These are phyloP conservation scores for Malthinus seriepunctatus DNA, from an alignment of 2,888 invertebrate genomes.

Conservation along the genomic window DNA sequence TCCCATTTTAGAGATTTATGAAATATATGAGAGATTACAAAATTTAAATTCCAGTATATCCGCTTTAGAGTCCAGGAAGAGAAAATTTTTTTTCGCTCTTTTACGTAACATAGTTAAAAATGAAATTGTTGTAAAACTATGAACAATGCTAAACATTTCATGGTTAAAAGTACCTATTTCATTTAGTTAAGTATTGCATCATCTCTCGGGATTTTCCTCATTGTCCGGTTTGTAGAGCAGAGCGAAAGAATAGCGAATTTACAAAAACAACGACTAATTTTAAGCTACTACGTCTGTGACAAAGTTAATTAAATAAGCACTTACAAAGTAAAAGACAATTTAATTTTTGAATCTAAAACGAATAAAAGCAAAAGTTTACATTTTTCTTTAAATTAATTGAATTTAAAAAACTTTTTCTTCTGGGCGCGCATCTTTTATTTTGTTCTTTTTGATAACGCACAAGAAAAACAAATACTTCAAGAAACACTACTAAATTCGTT, in stretches of 20 bases:
- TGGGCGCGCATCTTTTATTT: neutral
- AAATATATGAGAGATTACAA: too few relatives aligned
- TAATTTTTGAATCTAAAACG: slow-evolving; percentile 5
- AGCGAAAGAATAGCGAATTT: slow-evolving; percentile 1
- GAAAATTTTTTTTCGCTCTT: too few relatives aligned
- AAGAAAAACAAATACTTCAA: too few relatives aligned
- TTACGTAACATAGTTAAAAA: too few relatives aligned
- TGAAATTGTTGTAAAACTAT: too few relatives aligned
- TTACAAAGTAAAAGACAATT: slow-evolving; percentile 16
- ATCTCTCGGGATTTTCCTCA: neutral
- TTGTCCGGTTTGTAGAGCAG: slow-evolving; percentile 1
- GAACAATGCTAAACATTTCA: neutral
- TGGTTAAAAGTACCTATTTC: slow-evolving; percentile 1
- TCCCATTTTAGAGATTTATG: too few relatives aligned
- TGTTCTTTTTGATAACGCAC: too few relatives aligned
- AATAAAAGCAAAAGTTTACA: slow-evolving; percentile 12
- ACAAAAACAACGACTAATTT: slow-evolving; percentile 20
- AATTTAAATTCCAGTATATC: too few relatives aligned
- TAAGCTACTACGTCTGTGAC: slow-evolving; percentile 14
- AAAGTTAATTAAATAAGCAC: slow-evolving; percentile 25
- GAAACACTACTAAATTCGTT: slow-evolving; percentile 12
- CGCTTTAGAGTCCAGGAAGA: too few relatives aligned
- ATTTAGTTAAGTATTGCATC: neutral
- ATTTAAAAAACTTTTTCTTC: slow-evolving; percentile 17
- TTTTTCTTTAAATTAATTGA: slow-evolving; percentile 23